Evolutionary conservation across 2,888 invertebrate species (phyloP).

Genomic region (Phragmatobia fuliginosa): DNA sequence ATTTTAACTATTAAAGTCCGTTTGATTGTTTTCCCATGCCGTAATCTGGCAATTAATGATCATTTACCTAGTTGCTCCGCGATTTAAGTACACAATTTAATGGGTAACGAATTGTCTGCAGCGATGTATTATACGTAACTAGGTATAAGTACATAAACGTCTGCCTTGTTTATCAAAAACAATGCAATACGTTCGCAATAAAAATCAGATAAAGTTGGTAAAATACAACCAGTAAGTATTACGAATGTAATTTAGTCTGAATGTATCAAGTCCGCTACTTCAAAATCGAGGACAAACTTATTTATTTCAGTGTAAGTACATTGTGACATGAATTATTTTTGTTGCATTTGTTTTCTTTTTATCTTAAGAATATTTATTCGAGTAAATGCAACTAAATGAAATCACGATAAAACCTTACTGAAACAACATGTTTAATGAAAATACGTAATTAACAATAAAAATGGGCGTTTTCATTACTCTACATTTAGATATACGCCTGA

Average conservation of each 20-base stretch:
- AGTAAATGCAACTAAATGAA: background rate
- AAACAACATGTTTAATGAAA: no score
- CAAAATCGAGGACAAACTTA: background rate
- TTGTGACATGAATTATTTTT: background rate
- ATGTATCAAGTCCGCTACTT: background rate
- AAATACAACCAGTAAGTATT: background rate
- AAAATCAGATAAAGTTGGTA: background rate
- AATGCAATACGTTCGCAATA: background rate
- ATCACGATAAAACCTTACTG: no score
- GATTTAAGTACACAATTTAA: conserved; percentile 43
- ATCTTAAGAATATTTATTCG: background rate
- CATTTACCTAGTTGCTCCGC: conserved; percentile 40
- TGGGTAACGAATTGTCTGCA: conserved; percentile 31
- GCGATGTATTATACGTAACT: conserved; percentile 1
- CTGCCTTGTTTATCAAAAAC: background rate
- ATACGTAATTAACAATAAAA: background rate
- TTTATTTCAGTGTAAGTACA: background rate
- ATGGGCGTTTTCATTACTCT: background rate
- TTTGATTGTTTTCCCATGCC: conserved; percentile 70
- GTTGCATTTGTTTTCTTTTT: background rate
- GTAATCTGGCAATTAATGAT: conserved; percentile 62
- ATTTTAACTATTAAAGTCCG: conserved; percentile 66
- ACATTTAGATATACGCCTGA: background rate
- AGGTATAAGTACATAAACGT: background rate
- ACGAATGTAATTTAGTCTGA: background rate